These are phyloP conservation scores for Subacronicta megacephala DNA, from an alignment of 2,888 invertebrate species.

Conservation along the genomic window DNA sequence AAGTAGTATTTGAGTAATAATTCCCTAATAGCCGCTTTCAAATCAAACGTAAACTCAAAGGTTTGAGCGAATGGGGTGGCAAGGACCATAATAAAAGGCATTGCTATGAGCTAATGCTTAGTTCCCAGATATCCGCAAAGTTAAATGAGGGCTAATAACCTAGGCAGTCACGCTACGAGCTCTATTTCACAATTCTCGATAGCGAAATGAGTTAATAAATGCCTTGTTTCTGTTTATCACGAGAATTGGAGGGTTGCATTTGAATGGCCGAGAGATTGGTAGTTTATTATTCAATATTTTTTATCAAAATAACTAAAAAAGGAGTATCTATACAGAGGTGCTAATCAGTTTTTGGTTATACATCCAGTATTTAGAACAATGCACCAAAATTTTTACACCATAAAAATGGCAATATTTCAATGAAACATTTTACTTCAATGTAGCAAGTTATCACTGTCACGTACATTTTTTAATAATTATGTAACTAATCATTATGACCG, in stretches of 20 bases:
- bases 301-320: too few species aligned
- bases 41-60: constrained; percentile 14
- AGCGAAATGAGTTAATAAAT: constrained; percentile 43
- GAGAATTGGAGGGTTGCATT: constrained; percentile 4
- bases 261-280: too few species aligned
- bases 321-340: too few species aligned
- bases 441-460: too few species aligned
- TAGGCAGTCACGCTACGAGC: constrained; percentile 47
- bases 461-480: too few species aligned
- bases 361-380: too few species aligned
- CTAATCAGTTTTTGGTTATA: too few species aligned
- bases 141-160: constrained; percentile 37
- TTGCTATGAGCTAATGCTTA: constrained; percentile 18
- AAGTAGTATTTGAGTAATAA: constrained; percentile 5
- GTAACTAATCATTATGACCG: too few species aligned
- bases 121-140: constrained; percentile 28
- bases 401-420: too few species aligned
- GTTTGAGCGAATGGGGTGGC: constrained; percentile 36
- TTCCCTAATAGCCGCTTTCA: not conserved
- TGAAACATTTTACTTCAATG: too few species aligned
- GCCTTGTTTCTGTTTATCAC: constrained; percentile 27
- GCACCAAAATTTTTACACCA: too few species aligned
- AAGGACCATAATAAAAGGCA: constrained; percentile 58
- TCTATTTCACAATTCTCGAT: constrained; percentile 39
- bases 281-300: too few species aligned